Percentiles rank a stretch among this genome's conserved stretches.
Conservation (phyloP, 2,113 vertebrate species). For the Hypanus sabinus region DNA sequence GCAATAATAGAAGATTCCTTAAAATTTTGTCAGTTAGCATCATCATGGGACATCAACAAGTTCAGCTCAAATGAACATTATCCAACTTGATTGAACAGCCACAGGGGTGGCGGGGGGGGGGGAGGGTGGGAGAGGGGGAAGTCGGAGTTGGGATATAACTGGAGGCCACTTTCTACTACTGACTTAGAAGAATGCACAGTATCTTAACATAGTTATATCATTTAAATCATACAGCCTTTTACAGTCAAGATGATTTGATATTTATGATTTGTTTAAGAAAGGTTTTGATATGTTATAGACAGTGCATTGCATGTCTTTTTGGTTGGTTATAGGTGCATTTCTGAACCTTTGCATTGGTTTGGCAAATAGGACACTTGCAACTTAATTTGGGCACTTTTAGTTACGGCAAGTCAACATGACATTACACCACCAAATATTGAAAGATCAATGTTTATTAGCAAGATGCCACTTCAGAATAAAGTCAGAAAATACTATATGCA, state of each 20-base stretch:
- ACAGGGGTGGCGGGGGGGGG: too few relatives aligned
- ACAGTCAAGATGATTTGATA: neutral
- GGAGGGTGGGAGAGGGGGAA: too few relatives aligned
- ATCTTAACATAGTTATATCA: neutral
- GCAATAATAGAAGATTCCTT: neutral
- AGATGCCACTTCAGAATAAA: slow-evolving; percentile 35
- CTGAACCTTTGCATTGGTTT: neutral
- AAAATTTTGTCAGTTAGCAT: neutral
- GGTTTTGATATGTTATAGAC: neutral
- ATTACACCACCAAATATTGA: slow-evolving; percentile 33
- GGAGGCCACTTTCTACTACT: neutral
- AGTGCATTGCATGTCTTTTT: neutral
- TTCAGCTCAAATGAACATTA: neutral
- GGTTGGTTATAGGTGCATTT: neutral
- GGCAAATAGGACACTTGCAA: neutral
- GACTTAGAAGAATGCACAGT: neutral
- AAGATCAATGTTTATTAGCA: slow-evolving; percentile 34
- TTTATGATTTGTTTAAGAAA: neutral
- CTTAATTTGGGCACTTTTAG: slow-evolving; percentile 9
- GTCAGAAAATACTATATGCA: slow-evolving; percentile 36
- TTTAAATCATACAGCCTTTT: neutral
- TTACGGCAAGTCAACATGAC: slow-evolving; percentile 32
- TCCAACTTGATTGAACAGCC: neutral
- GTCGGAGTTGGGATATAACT: neutral
- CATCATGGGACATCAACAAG: neutral